These are phyloP conservation scores for Nemotelus pantherinus DNA, from an alignment of 2,888 invertebrate genomes.

Conservation along the genomic window DNA sequence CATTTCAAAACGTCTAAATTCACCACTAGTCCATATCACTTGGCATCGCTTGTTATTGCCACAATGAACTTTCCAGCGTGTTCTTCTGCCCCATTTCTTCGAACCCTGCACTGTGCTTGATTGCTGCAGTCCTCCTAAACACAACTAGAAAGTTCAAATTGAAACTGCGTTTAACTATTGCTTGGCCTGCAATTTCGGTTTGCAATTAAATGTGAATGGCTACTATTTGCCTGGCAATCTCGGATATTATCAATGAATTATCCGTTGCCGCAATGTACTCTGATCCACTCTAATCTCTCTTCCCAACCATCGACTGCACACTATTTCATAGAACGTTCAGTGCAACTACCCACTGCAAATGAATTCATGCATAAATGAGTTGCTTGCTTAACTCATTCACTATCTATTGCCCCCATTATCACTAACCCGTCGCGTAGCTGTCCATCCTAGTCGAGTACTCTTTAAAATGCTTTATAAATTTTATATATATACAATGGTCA, in stretches of 20 bases:
- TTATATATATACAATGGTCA: neutral
- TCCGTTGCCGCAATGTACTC: neutral
- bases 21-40: no score
- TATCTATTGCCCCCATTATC: conserved; percentile 33
- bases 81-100: no score
- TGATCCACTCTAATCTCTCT: neutral
- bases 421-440: neutral
- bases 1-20: no score
- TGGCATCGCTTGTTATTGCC: no score
- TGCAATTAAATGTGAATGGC: conserved; percentile 39
- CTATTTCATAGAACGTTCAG: neutral
- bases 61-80: no score
- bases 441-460: conserved; percentile 16
- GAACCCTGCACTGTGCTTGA: no score
- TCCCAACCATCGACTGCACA: neutral
- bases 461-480: conserved; percentile 40
- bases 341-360: neutral
- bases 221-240: conserved; percentile 35
- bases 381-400: conserved; percentile 35
- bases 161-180: no score
- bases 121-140: no score
- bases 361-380: conserved; percentile 36
- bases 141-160: no score
- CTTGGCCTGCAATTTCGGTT: conserved; percentile 19
- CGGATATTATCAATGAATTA: conserved; percentile 35